Conservation (phyloP, 2,797 vertebrate species). For the Acanthurus leucopareius region DNA sequence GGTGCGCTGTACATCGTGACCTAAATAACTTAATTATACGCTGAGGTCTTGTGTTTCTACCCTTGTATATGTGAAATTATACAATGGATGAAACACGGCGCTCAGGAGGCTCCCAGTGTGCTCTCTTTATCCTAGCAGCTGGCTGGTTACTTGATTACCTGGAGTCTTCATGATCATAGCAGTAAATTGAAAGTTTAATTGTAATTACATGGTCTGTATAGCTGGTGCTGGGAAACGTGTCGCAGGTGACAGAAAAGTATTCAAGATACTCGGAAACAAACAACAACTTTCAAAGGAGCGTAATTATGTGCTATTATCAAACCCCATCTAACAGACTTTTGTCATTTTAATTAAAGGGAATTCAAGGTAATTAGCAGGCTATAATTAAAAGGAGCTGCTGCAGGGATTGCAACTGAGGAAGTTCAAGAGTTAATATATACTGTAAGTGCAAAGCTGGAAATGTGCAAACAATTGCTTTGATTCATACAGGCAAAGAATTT, state of each 20-base stretch:
- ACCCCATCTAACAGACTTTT: constrained; percentile 31
- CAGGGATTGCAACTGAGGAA: constrained; percentile 32
- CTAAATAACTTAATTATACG: constrained; percentile 63
- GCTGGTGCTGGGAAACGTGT: not conserved
- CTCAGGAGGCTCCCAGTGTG: not conserved
- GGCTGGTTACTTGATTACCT: not conserved
- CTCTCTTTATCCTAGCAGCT: not conserved
- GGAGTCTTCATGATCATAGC: not conserved
- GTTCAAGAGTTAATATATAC: constrained; percentile 29
- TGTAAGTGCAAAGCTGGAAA: constrained; percentile 19
- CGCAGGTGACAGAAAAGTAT: not conserved
- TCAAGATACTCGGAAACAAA: constrained; percentile 9
- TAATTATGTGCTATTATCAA: constrained; percentile 60
- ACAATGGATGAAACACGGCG: not conserved
- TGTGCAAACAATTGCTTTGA: constrained; percentile 15
- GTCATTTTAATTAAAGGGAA: constrained; percentile 60
- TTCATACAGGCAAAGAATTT: not conserved
- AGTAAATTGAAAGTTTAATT: constrained; percentile 9
- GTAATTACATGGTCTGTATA: not conserved
- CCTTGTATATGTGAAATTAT: constrained; percentile 22
- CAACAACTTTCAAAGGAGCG: constrained; percentile 26
- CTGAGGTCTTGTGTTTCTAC: constrained; percentile 32
- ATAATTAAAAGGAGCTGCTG: constrained; percentile 26
- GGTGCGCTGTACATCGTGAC: constrained; percentile 53
- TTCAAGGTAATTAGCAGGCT: constrained; percentile 54